These are phyloP conservation scores for Brachystomella parvula DNA, from an alignment of 1,140 invertebrate species.

Conservation along the genomic window DNA sequence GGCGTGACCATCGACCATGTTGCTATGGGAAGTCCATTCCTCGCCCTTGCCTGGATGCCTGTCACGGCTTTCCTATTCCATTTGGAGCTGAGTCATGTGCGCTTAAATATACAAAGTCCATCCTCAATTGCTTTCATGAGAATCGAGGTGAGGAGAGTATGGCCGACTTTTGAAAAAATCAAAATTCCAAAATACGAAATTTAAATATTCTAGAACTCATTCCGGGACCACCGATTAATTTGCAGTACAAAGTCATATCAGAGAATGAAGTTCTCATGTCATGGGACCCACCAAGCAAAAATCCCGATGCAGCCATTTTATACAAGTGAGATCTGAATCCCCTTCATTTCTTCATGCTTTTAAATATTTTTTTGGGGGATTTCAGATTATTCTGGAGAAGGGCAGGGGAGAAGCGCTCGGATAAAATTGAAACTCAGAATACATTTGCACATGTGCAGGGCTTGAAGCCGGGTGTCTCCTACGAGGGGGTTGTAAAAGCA, in stretches of 20 bases:
- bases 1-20: slow-evolving; percentile 64
- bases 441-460: slow-evolving; percentile 58
- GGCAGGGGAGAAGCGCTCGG: slow-evolving; percentile 43
- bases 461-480: slow-evolving; percentile 60
- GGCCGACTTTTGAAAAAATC: background rate
- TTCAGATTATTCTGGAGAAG: slow-evolving; percentile 49
- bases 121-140: slow-evolving; percentile 71
- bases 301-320: slow-evolving; percentile 69
- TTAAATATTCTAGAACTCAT: slow-evolving; percentile 45
- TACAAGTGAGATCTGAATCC: slow-evolving; percentile 50
- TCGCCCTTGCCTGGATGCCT: slow-evolving; percentile 65
- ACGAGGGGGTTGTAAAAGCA: slow-evolving; percentile 71
- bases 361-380: slow-evolving; percentile 6
- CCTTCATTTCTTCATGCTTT: slow-evolving; percentile 25
- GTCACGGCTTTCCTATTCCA: slow-evolving; percentile 54
- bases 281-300: slow-evolving; percentile 70
- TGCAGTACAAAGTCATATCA: slow-evolving; percentile 55
- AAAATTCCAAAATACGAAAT: background rate
- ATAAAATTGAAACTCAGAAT: slow-evolving; percentile 63
- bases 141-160: slow-evolving; percentile 52
- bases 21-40: slow-evolving; percentile 60
- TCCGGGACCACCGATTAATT: slow-evolving; percentile 66
- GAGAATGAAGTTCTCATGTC: slow-evolving; percentile 52
- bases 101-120: slow-evolving; percentile 60
- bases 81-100: slow-evolving; percentile 57